A percentile compares a stretch with the other conserved stretches of the same genome.
Evolutionary conservation across 1,140 invertebrate genomes (phyloP).

Genomic region (Chironomus striatipennis): DNA sequence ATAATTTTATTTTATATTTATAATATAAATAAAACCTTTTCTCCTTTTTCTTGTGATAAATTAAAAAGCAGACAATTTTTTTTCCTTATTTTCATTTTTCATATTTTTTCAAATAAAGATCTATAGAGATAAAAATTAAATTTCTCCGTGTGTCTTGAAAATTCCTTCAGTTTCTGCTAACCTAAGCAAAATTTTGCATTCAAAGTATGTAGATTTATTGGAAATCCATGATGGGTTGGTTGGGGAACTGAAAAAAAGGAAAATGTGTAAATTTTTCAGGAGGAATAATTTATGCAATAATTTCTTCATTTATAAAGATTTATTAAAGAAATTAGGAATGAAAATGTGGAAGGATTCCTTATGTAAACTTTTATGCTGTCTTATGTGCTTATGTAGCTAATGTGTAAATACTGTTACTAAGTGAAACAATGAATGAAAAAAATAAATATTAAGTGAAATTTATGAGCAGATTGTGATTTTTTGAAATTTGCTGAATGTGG

Average conservation of each 20-base stretch:
- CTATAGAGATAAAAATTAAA: too few species aligned
- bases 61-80: constrained; percentile 8
- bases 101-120: neutral
- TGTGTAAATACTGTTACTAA: neutral
- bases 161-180: too few species aligned
- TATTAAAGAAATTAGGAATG: constrained; percentile 3
- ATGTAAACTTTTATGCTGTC: neutral
- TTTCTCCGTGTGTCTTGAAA: too few species aligned
- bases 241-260: neutral
- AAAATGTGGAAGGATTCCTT: neutral
- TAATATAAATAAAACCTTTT: constrained; percentile 16
- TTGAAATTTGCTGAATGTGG: too few species aligned
- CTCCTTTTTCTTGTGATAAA: constrained; percentile 6
- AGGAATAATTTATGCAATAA: neutral
- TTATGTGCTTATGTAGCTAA: neutral
- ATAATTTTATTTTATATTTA: neutral
- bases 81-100: neutral
- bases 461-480: too few species aligned
- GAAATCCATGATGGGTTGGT: neutral
- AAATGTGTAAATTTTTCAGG: neutral
- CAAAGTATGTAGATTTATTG: too few species aligned
- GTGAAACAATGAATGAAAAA: neutral
- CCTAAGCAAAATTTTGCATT: too few species aligned
- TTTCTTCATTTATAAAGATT: neutral
- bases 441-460: too few species aligned